These are phyloP conservation scores for Pedionomus torquatus DNA, from an alignment of 2,113 vertebrate genomes.

Conservation along the genomic window DNA sequence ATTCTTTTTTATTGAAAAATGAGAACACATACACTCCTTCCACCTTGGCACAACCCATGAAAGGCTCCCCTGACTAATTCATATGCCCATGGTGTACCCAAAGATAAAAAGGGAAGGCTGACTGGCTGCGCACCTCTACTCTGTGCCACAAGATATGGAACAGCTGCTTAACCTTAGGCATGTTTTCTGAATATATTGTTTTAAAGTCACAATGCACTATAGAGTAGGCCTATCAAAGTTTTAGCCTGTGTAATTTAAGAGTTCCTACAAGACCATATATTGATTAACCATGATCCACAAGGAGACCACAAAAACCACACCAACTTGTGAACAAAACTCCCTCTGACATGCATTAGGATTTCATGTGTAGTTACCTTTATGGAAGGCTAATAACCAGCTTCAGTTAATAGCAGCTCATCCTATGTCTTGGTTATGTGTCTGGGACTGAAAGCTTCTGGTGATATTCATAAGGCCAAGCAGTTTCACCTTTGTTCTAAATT, in stretches of 20 bases:
- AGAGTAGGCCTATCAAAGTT: neutral
- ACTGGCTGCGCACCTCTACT: neutral
- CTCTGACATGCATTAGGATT: neutral
- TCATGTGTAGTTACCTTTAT: neutral
- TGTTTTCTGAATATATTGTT: neutral
- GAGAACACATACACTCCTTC: neutral
- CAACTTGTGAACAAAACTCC: neutral
- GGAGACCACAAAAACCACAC: neutral
- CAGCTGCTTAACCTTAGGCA: neutral
- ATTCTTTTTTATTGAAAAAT: neutral
- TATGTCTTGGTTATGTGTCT: neutral
- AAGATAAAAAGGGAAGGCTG: neutral
- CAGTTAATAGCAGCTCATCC: neutral
- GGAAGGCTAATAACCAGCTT: neutral
- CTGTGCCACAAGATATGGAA: neutral
- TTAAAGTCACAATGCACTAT: neutral
- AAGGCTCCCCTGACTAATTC: neutral
- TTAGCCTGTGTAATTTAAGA: neutral
- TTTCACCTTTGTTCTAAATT: neutral
- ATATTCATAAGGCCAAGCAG: neutral
- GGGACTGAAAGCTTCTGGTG: neutral
- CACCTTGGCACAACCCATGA: neutral
- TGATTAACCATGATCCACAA: neutral
- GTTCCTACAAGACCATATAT: neutral
- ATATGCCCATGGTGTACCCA: fast-evolving